Conservation (phyloP, 2,797 vertebrate genomes). For the Melanotaenia nigrans region DNA sequence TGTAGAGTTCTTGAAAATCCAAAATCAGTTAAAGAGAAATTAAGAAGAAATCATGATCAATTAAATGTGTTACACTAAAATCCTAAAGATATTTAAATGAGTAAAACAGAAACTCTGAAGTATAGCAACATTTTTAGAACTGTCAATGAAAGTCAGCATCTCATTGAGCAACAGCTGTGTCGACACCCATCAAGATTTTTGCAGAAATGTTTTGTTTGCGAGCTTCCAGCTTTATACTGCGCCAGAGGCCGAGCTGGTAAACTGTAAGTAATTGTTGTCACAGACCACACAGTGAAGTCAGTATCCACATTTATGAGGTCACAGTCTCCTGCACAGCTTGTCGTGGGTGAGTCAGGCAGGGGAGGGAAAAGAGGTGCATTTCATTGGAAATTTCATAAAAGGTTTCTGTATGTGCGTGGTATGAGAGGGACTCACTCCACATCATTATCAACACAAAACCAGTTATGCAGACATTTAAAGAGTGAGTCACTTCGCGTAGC, state of each 20-base stretch:
- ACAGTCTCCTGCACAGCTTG: conserved; percentile 22
- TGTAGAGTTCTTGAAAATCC: no score
- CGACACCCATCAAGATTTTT: no score
- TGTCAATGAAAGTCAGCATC: no score
- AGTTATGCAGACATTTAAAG: conserved; percentile 45
- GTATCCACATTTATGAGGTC: conserved; percentile 39
- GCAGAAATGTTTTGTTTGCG: neutral
- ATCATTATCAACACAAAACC: conserved; percentile 44
- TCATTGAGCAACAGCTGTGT: no score
- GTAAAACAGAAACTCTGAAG: no score
- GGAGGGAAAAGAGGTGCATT: neutral
- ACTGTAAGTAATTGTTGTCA: conserved; percentile 22
- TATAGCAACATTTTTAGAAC: no score
- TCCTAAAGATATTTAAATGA: neutral
- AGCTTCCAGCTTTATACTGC: neutral
- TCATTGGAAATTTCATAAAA: conserved; percentile 7
- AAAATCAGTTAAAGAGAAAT: no score
- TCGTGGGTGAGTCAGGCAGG: conserved; percentile 11
- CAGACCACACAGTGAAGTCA: conserved; percentile 23
- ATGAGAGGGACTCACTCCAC: conserved; percentile 12
- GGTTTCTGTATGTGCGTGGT: neutral
- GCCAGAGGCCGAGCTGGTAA: conserved; percentile 13
- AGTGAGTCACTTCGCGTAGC: conserved; percentile 64
- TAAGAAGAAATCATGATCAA: no score
- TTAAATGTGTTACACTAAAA: neutral